Percentiles rank a stretch among this genome's conserved stretches.
phyloP scores from a whole-genome alignment of 1,140 invertebrate species.

The Phymorhynchus buccinoides region DNA sequence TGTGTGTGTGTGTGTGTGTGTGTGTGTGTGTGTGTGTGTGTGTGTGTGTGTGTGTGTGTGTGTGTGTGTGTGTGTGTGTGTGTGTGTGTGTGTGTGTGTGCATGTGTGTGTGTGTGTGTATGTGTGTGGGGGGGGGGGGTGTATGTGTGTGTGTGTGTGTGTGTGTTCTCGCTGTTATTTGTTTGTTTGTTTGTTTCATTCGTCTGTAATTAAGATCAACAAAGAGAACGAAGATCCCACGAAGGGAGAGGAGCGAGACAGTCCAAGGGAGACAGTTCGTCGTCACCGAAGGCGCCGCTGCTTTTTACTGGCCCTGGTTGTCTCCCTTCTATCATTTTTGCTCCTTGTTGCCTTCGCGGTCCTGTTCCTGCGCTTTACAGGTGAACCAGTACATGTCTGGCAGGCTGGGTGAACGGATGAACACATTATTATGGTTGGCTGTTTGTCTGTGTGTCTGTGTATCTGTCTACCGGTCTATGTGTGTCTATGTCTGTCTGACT shows the following conservation, averaged over 20 bases:
- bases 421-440: no score
- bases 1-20: no score
- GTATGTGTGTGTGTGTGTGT: neutral
- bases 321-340: neutral
- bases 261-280: neutral
- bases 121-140: no score
- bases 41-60: neutral
- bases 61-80: neutral
- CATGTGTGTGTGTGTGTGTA: neutral
- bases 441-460: neutral
- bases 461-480: neutral
- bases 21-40: neutral
- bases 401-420: no score
- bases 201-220: neutral
- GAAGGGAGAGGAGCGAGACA: conserved; percentile 1
- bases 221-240: neutral
- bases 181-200: neutral
- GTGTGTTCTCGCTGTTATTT: neutral
- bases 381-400: no score
- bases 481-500: no score
- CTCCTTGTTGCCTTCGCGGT: neutral
- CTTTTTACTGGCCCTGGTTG: neutral
- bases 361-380: conserved; percentile 9
- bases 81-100: neutral
- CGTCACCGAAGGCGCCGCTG: conserved; percentile 8